A percentile compares a stretch with the other conserved stretches of the same genome.
These are phyloP conservation scores for Phoxinus dragarum DNA, from an alignment of 2,797 vertebrate genomes.

Conservation along the genomic window DNA sequence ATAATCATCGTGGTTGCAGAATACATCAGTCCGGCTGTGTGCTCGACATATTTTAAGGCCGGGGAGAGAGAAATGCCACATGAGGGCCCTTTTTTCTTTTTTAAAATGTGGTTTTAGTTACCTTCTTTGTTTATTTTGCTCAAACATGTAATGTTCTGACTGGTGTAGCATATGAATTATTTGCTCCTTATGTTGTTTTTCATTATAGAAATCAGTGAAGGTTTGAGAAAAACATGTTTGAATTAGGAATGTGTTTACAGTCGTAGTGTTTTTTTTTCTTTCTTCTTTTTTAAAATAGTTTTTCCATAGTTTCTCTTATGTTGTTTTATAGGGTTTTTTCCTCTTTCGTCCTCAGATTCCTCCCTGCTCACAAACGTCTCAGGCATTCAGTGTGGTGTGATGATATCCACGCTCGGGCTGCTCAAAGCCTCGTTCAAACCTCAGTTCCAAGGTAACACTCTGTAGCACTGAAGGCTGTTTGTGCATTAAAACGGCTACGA, in stretches of 20 bases:
- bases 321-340: conserved; percentile 19
- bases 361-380: conserved; percentile 70
- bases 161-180: conserved; percentile 35
- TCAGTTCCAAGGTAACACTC: conserved; percentile 1
- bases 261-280: background rate
- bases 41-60: conserved; percentile 50
- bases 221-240: conserved; percentile 32
- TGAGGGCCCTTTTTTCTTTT: conserved; percentile 48
- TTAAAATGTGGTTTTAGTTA: conserved; percentile 57
- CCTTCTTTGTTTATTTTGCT: conserved; percentile 51
- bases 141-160: conserved; percentile 49
- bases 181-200: conserved; percentile 40
- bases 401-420: conserved; percentile 5
- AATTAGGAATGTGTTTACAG: conserved; percentile 38
- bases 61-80: conserved; percentile 41
- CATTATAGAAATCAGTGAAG: conserved; percentile 45
- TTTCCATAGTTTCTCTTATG: conserved; percentile 26
- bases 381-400: conserved; percentile 30
- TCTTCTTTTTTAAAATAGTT: background rate
- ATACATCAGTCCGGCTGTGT: conserved; percentile 47
- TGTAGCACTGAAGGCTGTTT: background rate
- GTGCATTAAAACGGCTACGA: background rate
- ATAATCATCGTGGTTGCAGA: conserved; percentile 49
- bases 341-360: conserved; percentile 65
- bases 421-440: conserved; percentile 40